These are phyloP conservation scores for Buteo buteo DNA, from an alignment of 2,113 vertebrate species.

Conservation along the genomic window DNA sequence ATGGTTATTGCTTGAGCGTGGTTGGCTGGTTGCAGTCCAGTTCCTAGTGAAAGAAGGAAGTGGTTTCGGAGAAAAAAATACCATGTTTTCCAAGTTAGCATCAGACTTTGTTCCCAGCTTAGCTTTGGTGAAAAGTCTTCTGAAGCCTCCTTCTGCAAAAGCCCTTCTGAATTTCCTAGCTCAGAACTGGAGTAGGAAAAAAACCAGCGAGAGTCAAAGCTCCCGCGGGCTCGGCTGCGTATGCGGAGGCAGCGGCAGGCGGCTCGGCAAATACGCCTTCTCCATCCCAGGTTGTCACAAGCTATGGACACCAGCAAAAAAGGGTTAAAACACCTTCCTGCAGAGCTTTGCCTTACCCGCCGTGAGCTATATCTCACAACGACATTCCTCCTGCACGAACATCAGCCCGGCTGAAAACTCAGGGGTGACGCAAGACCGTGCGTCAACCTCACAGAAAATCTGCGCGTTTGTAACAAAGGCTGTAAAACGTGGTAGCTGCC, in stretches of 20 bases:
- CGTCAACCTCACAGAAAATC: background rate
- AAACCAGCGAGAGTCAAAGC: background rate
- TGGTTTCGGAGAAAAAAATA: background rate
- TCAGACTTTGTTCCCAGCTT: background rate
- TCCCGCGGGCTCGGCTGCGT: fast-evolving
- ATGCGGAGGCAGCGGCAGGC: background rate
- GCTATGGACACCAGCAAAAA: background rate
- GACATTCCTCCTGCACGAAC: background rate
- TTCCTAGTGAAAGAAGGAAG: background rate
- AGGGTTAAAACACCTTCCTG: background rate
- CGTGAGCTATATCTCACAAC: fast-evolving
- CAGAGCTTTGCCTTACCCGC: background rate
- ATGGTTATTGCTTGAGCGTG: background rate
- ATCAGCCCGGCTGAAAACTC: background rate
- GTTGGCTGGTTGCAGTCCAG: background rate
- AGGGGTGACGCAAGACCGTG: background rate
- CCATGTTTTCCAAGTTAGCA: background rate
- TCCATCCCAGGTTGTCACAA: background rate
- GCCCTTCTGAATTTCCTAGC: too few species aligned
- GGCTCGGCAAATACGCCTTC: fast-evolving
- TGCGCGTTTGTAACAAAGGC: fast-evolving
- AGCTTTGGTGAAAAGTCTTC: background rate
- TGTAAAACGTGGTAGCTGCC: background rate
- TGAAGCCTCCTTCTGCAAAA: background rate
- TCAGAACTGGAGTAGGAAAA: background rate